Conservation (phyloP, 2,888 invertebrate species). For the Chalcosyrphus nemorum region DNA sequence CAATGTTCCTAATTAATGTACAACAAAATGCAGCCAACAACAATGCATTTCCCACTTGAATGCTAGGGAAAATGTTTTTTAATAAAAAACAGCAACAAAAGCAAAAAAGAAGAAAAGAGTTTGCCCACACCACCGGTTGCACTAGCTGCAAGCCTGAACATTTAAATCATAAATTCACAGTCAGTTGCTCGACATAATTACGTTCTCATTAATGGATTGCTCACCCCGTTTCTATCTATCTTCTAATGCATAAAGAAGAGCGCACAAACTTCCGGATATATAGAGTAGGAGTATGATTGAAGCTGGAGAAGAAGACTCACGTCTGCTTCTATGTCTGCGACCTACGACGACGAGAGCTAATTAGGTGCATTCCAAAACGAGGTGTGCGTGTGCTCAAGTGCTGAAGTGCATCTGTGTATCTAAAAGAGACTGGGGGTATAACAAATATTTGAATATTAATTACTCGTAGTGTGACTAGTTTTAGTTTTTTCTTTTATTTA, state of each 20-base stretch:
- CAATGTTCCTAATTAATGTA: constrained; percentile 51
- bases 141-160: constrained; percentile 42
- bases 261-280: constrained; percentile 56
- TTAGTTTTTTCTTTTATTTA: constrained; percentile 26
- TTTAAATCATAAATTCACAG: constrained; percentile 71
- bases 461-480: constrained; percentile 29
- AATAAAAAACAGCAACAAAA: constrained; percentile 7
- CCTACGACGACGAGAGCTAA: constrained; percentile 41
- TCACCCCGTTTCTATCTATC: constrained; percentile 40
- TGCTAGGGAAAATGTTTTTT: constrained; percentile 33
- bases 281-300: constrained; percentile 29
- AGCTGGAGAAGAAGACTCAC: constrained; percentile 33
- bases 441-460: constrained; percentile 70
- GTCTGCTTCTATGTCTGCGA: constrained; percentile 39
- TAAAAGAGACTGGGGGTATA: constrained; percentile 18
- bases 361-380: constrained; percentile 44
- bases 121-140: too few species aligned
- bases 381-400: constrained; percentile 33
- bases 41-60: constrained; percentile 38
- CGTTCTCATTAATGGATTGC: constrained; percentile 62
- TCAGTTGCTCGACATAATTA: constrained; percentile 70
- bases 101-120: background rate
- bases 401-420: background rate
- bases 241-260: constrained; percentile 21
- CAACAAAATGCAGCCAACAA: constrained; percentile 29